Evolutionary conservation across 2,797 vertebrate species (phyloP), one percentile per base, ranked within the genome.

Genomic region (Vespertilio murinus): DNA sequence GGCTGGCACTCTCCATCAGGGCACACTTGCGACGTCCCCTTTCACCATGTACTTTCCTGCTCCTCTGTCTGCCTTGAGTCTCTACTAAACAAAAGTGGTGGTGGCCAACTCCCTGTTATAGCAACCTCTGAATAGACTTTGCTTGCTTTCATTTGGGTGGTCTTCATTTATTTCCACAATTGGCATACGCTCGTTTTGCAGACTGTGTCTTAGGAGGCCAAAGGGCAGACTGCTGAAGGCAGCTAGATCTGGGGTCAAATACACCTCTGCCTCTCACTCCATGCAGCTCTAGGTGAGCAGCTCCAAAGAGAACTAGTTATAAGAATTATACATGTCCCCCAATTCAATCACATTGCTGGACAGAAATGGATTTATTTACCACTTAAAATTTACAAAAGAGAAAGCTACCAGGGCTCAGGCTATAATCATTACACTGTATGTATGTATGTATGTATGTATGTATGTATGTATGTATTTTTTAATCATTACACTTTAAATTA

Each of bases 271-370:
- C 18, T 2, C 1, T 0, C 4, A 5, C 40, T n/a, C 6, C 3
- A 0, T 8, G n/a, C 22, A 5, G 23, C 25, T 42, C 4, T 0
- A 28, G n/a, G 1, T 11, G 0, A 2, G 25, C 13, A 16, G 42
- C 8, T 69, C 54, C 16, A 13, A 33, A 49, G 10, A 12, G 11
- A 49, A 11, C 4, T 4, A 3, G 20, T 40, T n/a, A 7, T 18
- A 25, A 30, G 16, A 28, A 30, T 59, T 42, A 5, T 4, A 2
- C 5, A 0, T 0, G n/a, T n/a, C 12, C 20, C 9, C 40, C 0
- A 0, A 25, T 49, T 49, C 8, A 3, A 8, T 49, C 10, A 13
- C 5, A 13, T 10, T 33, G 56, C 56, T 64, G 47, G 11, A 33
- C 8, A 22, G 10, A 25, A 23, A 8, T 9, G 0, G 3, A 61